These are phyloP conservation scores for Nothocercus julius DNA, from an alignment of 2,113 vertebrate species.

Conservation along the genomic window DNA sequence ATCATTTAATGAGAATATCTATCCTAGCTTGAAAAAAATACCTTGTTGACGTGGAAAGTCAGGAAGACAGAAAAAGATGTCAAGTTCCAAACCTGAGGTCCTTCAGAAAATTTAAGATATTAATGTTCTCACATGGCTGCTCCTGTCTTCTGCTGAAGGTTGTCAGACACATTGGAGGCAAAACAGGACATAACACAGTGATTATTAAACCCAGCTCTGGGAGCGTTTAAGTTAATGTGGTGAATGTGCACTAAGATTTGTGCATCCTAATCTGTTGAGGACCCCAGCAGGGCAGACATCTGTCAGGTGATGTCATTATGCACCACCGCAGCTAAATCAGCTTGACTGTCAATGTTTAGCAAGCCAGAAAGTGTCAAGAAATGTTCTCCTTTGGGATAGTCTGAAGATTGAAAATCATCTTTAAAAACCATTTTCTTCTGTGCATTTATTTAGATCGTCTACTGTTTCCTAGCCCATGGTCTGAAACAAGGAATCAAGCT, in stretches of 20 bases:
- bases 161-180: not conserved
- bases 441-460: not conserved
- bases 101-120: not conserved
- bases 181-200: not conserved
- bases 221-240: not conserved
- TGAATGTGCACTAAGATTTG: not conserved
- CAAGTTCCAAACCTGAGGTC: not conserved
- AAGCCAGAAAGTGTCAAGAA: not conserved
- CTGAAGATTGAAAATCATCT: not conserved
- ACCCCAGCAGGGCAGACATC: not conserved
- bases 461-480: not conserved
- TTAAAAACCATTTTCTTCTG: not conserved
- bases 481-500: not conserved
- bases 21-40: not conserved
- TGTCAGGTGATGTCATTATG: not conserved
- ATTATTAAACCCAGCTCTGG: slow-evolving; percentile 26
- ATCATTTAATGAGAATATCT: not conserved
- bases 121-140: not conserved
- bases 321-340: not conserved
- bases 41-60: not conserved
- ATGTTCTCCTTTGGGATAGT: not conserved
- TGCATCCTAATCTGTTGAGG: not conserved
- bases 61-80: fast-evolving
- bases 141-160: not conserved
- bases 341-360: not conserved